Base-by-base conservation (phyloP, 2,888 invertebrate genomes). In the Gisinianus flammeolus region DNA sequence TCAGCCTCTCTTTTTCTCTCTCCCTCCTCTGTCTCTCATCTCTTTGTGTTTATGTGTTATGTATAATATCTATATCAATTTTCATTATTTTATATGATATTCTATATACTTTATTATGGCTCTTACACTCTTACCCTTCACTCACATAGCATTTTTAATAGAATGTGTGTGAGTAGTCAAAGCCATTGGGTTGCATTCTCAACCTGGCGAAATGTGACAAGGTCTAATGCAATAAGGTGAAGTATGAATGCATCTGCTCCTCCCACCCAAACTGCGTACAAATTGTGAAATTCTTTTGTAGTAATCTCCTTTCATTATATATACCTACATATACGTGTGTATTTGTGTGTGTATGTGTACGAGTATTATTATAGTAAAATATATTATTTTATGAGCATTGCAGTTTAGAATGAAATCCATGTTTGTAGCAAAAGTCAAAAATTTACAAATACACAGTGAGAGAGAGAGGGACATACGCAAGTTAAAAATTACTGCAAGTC, bases 151-250 rank as follows among this genome's bases (percentile, higher is more conserved):
- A 35, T 35, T 8, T 35, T 35, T 35, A 35, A 8, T 5, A 8
- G 35, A 8, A 12, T 35, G 35, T 35, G 12, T 35, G 35, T 35
- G 35, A 35, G 35, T 35, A 64, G 26, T 24, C 64, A 24, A 64
- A 64, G 26, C 64, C 64, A 26, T 68, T 33, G 33, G 68, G 68
- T 70, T 54, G 70, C 70, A 70, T 70, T 70, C 70, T 70, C 70
- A 70, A 70, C 52, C 70, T 70, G 70, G 70, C 54, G 70, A 70
- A 70, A 70, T 70, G 70, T 70, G 70, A 70, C 70, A 70, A 70
- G 70, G 70, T 70, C 54, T 69, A 54, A 70, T 70, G 70, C 70
- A 70, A 70, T 70, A 54, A 54, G 70, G 70, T 70, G 70, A 70
- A 70, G 70, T 70, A 52, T 70, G 70, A 70, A 70, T 70, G 70